Percentiles rank a stretch among this genome's conserved stretches.
phyloP scores from a whole-genome alignment of 2,797 vertebrate genomes.

The Echiichthys vipera region DNA sequence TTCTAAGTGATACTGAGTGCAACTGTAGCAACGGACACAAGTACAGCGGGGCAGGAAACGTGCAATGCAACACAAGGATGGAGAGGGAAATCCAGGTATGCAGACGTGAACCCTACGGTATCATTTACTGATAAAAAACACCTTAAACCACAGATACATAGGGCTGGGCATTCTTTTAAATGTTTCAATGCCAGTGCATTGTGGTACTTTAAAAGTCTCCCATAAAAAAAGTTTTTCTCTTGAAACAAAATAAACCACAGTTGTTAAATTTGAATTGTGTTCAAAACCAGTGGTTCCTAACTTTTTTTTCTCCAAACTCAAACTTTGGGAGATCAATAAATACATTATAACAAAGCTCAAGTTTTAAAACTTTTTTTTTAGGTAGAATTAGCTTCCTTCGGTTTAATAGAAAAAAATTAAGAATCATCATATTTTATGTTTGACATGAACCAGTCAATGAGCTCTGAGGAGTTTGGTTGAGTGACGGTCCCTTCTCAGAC shows the following conservation, averaged over 20 bases:
- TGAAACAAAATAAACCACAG: background rate
- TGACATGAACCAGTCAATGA: background rate
- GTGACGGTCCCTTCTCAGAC: background rate
- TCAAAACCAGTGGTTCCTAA: background rate
- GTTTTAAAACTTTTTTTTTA: background rate
- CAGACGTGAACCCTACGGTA: background rate
- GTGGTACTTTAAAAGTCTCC: no score
- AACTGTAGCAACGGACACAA: constrained; percentile 36
- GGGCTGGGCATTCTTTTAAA: background rate
- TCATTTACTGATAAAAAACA: background rate
- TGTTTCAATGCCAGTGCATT: background rate
- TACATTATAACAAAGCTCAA: no score
- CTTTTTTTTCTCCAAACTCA: no score
- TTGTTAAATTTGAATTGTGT: background rate
- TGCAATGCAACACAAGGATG: constrained; percentile 54
- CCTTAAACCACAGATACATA: background rate
- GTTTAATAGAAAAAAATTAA: background rate
- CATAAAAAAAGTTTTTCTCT: background rate
- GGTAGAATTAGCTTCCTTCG: background rate
- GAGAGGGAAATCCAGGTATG: background rate
- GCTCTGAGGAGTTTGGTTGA: background rate
- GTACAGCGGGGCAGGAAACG: constrained; percentile 18
- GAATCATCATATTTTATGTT: no score
- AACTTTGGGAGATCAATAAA: no score
- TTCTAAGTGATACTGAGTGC: constrained; percentile 56